Percentiles rank a stretch among this genome's conserved stretches.
phyloP scores from a whole-genome alignment of 2,888 invertebrate genomes.

The Parnassius mnemosyne region DNA sequence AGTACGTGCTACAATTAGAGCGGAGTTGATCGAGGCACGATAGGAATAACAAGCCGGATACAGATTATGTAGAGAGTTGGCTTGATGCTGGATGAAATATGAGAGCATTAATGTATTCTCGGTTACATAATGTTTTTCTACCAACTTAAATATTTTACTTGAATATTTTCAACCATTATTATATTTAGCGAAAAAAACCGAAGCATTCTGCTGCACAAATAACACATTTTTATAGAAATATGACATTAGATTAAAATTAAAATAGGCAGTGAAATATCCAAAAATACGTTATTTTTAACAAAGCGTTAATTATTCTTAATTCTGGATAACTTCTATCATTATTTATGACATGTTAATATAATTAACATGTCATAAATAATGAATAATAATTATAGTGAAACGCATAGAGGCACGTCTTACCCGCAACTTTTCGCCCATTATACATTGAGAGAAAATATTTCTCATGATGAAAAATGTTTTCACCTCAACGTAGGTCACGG shows the following conservation, averaged over 20 bases:
- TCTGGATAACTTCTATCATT: too few species aligned
- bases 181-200: too few species aligned
- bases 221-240: too few species aligned
- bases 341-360: background rate
- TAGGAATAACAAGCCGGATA: constrained; percentile 55
- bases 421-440: constrained; percentile 55
- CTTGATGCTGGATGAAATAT: constrained; percentile 23
- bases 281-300: too few species aligned
- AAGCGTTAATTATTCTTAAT: too few species aligned
- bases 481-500: constrained; percentile 71
- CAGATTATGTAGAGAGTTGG: constrained; percentile 64
- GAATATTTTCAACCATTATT: too few species aligned
- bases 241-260: too few species aligned
- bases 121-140: background rate
- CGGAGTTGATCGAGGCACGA: constrained; percentile 58
- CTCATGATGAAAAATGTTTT: constrained; percentile 73
- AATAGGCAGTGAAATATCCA: too few species aligned
- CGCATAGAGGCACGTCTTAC: constrained; percentile 18
- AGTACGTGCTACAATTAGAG: constrained; percentile 58
- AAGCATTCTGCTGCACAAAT: too few species aligned
- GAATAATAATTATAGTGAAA: constrained; percentile 6
- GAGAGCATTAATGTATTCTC: constrained; percentile 4
- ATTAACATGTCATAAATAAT: too few species aligned
- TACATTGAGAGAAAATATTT: constrained; percentile 61
- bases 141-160: too few species aligned